phyloP scores from a whole-genome alignment of 2,113 vertebrate species.

The Barbus barbus region DNA sequence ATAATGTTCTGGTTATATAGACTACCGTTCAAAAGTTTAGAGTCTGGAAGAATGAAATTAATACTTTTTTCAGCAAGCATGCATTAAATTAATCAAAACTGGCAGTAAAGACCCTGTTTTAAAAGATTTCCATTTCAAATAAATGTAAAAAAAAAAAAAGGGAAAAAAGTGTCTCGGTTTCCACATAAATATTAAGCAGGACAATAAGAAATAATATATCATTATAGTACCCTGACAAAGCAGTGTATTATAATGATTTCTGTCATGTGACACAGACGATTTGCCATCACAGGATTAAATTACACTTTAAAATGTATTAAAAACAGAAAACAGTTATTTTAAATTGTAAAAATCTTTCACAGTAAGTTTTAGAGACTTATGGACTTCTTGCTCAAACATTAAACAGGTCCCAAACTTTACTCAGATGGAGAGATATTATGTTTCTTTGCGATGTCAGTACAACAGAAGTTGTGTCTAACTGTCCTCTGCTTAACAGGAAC shows the following conservation, averaged over 20 bases:
- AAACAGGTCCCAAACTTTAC: too few relatives aligned
- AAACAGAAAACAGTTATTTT: too few relatives aligned
- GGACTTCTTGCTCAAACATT: background rate
- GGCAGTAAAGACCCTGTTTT: too few relatives aligned
- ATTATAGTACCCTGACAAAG: too few relatives aligned
- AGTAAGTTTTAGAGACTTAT: background rate
- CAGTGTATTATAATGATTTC: too few relatives aligned
- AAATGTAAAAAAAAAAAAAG: too few relatives aligned
- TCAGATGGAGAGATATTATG: background rate
- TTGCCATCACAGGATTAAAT: background rate
- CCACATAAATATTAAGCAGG: background rate
- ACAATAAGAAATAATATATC: background rate
- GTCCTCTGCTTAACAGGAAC: constrained; percentile 72
- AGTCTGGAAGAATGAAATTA: background rate
- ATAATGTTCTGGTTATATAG: background rate
- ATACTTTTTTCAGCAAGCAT: background rate
- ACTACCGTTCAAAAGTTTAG: background rate
- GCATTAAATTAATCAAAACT: background rate
- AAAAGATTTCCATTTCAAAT: too few relatives aligned
- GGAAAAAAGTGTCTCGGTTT: background rate
- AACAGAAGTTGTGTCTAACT: constrained; percentile 4
- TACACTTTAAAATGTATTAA: background rate
- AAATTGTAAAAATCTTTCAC: too few relatives aligned
- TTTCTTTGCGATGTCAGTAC: background rate
- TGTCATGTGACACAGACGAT: background rate